phyloP scores from a whole-genome alignment of 2,113 vertebrate species.

The Albula goreensis region DNA sequence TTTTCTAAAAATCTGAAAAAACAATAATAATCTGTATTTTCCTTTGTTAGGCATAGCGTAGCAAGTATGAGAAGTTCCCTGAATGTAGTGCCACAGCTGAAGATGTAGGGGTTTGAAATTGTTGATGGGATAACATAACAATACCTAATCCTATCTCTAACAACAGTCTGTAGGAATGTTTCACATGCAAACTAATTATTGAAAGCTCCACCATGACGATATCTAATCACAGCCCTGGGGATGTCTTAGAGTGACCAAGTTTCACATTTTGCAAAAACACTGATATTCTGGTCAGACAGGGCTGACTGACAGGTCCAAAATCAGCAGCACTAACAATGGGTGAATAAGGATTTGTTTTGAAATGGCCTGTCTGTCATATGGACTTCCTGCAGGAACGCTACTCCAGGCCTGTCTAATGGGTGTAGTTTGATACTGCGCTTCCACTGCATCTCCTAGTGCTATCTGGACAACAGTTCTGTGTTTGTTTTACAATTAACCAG shows the following conservation, averaged over 20 bases:
- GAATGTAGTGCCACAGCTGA: no score
- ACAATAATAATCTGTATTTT: no score
- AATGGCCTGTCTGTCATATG: no score
- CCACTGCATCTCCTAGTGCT: conserved; percentile 25
- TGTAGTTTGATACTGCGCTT: background rate
- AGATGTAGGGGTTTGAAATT: no score
- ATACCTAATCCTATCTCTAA: no score
- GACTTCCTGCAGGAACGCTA: background rate
- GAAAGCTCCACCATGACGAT: background rate
- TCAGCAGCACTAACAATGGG: background rate
- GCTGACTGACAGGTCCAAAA: background rate
- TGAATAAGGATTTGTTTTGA: background rate
- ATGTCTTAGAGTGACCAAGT: background rate
- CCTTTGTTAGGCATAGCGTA: no score
- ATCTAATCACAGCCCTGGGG: background rate
- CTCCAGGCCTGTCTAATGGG: background rate
- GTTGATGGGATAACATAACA: no score
- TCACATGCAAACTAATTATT: background rate
- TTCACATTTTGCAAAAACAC: background rate
- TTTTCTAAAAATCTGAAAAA: no score
- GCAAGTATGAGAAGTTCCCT: no score
- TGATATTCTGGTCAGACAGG: background rate
- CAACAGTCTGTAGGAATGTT: background rate
- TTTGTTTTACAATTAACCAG: conserved; percentile 48
- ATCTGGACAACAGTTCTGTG: conserved; percentile 38